Conservation (phyloP, 1,140 invertebrate genomes). For the Lasioglossum baleicum region DNA sequence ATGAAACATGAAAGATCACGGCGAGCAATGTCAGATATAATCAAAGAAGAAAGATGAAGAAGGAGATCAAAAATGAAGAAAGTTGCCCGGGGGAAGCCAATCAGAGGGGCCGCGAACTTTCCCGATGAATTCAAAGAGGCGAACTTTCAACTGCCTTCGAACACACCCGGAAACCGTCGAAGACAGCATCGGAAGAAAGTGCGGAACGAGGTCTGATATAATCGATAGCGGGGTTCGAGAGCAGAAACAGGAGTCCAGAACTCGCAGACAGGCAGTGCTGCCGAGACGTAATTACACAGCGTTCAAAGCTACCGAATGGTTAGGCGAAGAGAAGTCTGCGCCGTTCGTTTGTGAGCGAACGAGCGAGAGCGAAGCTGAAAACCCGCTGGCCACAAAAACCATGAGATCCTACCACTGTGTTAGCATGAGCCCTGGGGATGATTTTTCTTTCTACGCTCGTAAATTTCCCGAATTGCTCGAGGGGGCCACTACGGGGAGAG, state of each 20-base stretch:
- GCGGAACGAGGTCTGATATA: constrained; percentile 28
- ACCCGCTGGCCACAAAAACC: background rate
- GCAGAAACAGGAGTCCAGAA: constrained; percentile 40
- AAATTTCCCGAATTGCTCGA: background rate
- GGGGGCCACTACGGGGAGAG: background rate
- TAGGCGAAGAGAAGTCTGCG: constrained; percentile 34
- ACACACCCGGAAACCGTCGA: too few species aligned
- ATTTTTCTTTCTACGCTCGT: background rate
- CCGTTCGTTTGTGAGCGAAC: too few species aligned
- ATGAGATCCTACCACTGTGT: background rate
- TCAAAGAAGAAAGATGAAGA: too few species aligned
- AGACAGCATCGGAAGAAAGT: background rate
- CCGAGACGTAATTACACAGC: constrained; percentile 58
- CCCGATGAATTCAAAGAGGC: too few species aligned
- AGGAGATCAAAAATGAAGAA: too few species aligned
- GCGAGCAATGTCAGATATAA: too few species aligned
- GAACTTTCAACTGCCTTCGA: too few species aligned
- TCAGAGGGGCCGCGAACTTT: too few species aligned
- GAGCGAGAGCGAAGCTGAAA: constrained; percentile 21
- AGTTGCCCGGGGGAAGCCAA: too few species aligned
- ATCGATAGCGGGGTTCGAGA: constrained; percentile 40
- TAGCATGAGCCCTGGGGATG: background rate
- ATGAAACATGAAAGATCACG: too few species aligned
- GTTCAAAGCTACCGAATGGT: constrained; percentile 64
- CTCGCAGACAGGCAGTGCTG: constrained; percentile 33